These are phyloP conservation scores for Acanthis flammea DNA, from an alignment of 2,797 vertebrate species.

Conservation along the genomic window DNA sequence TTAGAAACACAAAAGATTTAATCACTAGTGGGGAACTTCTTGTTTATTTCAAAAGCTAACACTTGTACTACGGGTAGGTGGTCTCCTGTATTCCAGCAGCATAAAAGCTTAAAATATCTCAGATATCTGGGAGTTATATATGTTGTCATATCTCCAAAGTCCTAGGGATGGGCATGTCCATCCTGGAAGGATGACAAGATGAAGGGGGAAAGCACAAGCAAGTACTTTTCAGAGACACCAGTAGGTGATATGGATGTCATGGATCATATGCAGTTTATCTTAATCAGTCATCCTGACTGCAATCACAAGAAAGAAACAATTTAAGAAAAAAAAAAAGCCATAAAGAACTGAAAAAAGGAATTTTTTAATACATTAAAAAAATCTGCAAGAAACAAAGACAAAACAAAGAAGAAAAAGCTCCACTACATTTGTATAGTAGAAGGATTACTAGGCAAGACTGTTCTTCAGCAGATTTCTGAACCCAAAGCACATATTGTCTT, in stretches of 20 bases:
- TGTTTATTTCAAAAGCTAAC: background rate
- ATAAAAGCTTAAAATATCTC: background rate
- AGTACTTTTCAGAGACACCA: background rate
- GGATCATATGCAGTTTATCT: background rate
- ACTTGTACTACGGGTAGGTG: background rate
- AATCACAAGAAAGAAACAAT: background rate
- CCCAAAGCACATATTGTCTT: background rate
- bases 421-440: background rate
- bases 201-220: background rate
- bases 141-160: background rate
- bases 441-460: background rate
- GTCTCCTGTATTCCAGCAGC: background rate
- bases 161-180: background rate
- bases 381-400: background rate
- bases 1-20: background rate
- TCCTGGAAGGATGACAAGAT: background rate
- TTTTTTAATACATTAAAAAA: background rate
- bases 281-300: background rate
- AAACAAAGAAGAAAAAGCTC: background rate
- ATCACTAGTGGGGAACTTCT: background rate
- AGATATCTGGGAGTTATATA: background rate
- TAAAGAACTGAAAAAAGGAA: background rate
- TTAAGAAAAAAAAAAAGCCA: background rate
- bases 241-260: background rate
- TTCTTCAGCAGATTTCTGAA: background rate